Base-by-base conservation (phyloP, 2,888 invertebrate genomes). In the Papilio demoleus region DNA sequence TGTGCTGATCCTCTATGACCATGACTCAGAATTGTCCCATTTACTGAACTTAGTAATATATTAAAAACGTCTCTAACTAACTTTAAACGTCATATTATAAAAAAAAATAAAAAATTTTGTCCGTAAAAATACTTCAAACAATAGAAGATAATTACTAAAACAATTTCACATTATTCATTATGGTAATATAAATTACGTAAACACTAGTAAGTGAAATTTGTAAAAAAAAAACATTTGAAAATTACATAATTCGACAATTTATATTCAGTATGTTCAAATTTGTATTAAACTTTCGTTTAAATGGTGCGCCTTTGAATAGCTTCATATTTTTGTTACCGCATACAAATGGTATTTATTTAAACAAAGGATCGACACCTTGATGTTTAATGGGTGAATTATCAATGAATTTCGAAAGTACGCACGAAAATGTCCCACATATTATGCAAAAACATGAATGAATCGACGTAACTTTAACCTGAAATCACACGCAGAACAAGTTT, bases 231-330 rank as follows among this genome's bases (percentile, higher is more conserved):
- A 14, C 50, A 69, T 63, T 70, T 67, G 58, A 71, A 70, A 79
- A 79, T 74, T 75, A 78, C 77, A 83, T 87, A 88, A 88, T 87
- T 78, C 67, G 24, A 77, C 81, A 80, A 79, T 89, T 88, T 86
- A 83, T 76, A 89, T 88, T 83, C 88, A 74, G 45, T 68, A 70
- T 72, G 72, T 68, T 68, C 71, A 76, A 75, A 77, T 71, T 74
- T 74, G 75, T 75, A 75, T 62, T 70, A 75, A 74, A 86, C 88
- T 89, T 88, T 89, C 88, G 83, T 86, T 79, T 72, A 77, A 72
- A 73, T 76, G 78, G 67, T 75, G 74, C 76, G 86, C 79, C 78
- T 87, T 75, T 74, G 83, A 87, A 87, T 81, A 76, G 82, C 78
- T 74, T 81, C 81, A 80, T 77, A 65, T 70, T 75, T 79, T 79